phyloP scores from a whole-genome alignment of 2,113 vertebrate genomes.

The Myiozetetes cayanensis region DNA sequence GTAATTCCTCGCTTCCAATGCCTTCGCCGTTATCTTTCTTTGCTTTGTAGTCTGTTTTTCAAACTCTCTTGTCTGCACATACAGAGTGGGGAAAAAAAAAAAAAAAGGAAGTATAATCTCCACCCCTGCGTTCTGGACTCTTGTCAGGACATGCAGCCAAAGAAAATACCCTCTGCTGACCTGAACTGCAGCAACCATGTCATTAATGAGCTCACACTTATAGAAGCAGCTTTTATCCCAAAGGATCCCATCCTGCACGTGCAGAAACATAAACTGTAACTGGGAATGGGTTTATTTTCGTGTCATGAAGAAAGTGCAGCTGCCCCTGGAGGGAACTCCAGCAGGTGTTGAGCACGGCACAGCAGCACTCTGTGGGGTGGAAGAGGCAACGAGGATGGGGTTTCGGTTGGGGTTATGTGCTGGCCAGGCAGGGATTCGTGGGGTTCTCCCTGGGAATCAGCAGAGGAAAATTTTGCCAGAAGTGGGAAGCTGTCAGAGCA shows the following conservation, averaged over 20 bases:
- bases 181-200: neutral
- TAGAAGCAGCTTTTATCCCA: neutral
- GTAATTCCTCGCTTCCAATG: neutral
- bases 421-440: neutral
- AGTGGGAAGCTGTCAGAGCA: neutral
- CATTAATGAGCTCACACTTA: neutral
- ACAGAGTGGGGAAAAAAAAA: neutral
- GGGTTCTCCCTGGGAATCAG: neutral
- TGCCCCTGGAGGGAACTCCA: neutral
- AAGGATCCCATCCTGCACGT: neutral
- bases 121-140: neutral
- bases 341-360: neutral
- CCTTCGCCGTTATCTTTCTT: neutral
- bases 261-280: neutral
- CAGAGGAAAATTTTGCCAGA: neutral
- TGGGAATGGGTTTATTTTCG: neutral
- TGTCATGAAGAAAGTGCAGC: neutral
- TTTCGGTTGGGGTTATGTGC: neutral
- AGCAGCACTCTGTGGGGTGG: neutral
- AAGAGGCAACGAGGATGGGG: neutral
- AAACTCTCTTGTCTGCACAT: conserved; percentile 34
- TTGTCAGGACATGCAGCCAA: neutral
- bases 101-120: neutral
- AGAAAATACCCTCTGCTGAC: conserved; percentile 1
- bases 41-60: neutral